A percentile compares a stretch with the other conserved stretches of the same genome.
Conservation (phyloP, 2,113 vertebrate species). For the Poecile atricapillus region DNA sequence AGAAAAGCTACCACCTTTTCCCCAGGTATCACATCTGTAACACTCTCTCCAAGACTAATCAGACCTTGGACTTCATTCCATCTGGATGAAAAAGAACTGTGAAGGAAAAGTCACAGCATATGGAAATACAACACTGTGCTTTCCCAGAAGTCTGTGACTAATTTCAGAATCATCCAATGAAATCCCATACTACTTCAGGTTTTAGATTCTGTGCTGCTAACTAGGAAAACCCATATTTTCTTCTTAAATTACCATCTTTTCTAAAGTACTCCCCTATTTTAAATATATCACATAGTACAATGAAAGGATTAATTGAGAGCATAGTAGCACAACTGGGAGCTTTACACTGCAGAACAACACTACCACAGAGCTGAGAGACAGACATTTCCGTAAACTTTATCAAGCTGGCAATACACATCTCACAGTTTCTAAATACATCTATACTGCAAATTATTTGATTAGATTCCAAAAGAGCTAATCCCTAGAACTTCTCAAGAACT, state of each 20-base stretch:
- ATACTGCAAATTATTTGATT: not conserved
- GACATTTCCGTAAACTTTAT: not conserved
- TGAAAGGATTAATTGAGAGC: not conserved
- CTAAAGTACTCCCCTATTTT: not conserved
- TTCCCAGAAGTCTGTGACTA: not conserved
- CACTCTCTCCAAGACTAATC: not conserved
- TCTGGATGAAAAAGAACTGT: not conserved
- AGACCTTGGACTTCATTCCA: not conserved
- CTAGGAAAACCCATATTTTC: not conserved
- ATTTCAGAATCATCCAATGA: not conserved
- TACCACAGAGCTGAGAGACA: not conserved
- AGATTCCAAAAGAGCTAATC: not conserved
- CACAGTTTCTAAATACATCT: not conserved
- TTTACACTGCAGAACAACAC: not conserved
- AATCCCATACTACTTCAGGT: not conserved
- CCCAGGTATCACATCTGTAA: not conserved
- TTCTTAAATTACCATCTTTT: not conserved
- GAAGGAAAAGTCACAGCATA: not conserved
- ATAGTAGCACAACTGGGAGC: not conserved
- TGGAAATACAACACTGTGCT: not conserved
- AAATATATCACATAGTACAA: not conserved
- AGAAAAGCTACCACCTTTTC: not conserved
- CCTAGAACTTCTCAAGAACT: not conserved
- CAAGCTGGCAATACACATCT: not conserved
- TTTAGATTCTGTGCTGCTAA: not conserved